Evolutionary conservation across 1,140 invertebrate species (phyloP), one percentile per base, ranked within the genome.

Genomic region (Saccostrea glomerata): DNA sequence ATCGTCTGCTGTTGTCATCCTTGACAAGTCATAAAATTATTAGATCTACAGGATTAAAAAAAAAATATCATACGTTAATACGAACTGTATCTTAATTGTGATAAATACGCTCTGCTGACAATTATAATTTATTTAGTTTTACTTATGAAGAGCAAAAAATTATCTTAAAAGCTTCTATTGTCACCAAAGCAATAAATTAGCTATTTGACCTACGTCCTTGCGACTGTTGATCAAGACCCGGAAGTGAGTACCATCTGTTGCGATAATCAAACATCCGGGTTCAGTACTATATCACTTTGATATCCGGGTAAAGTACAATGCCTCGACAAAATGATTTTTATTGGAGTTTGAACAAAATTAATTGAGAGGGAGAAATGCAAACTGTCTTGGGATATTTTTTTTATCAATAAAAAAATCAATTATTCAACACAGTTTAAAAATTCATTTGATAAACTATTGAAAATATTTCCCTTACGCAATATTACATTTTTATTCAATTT

Each of bases 211-310:
- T 7, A 20, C 20, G 60, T 23, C 60, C 23, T 20, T 66, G 15
- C 23, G 7, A 66, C 17, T 23, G 3, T 5, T 20, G 30, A 77
- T 36, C 11, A 11, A 77, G 12, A 77, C 70, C 70, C 23, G 70
- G 70, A 73, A 73, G 70, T 73, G 2, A 73, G 3, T 73, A 25
- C 70, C 70, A 73, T 30, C 70, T 73, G 70, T 73, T 73, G 36
- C 66, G 23, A 9, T 36, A 73, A 30, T 77, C 15, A 30, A 36
- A 77, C 70, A 30, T 77, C 70, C 70, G 70, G 70, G 70, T 77
- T 30, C 30, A 20, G n/a, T 20, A 7, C 15, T 63, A 63, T 20
- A 63, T 63, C 15, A 63, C 58, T n/a, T 20, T 20, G 58, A 20
- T n/a, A n/a, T 20, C 58, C 58, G 58, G n/a, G 47, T 47, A 47